Base-by-base conservation (phyloP, 2,888 invertebrate genomes). In the Ptychoptera contaminata region DNA sequence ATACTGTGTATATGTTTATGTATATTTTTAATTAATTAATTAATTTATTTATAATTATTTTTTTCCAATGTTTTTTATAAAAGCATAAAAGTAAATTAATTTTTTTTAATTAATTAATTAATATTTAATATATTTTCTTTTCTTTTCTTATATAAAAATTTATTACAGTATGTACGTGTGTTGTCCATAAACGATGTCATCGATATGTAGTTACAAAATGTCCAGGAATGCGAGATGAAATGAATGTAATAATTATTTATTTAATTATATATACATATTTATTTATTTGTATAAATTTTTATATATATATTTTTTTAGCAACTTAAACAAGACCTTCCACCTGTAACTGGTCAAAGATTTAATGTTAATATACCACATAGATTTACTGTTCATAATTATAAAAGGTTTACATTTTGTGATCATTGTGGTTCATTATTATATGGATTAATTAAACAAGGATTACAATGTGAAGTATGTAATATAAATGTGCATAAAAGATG, bases 401-500 rank as follows among this genome's bases (percentile, higher is more conserved):
- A 92, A 72, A 75, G 92, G 54, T 94, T 96, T 68, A 97, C 97
- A 30, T 98, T 98, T 73, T 98, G 98, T 73, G 97, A 98, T 72
- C 98, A 98, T 68, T 98, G 98, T 69, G 97, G 97, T 54, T 94
- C 94, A 49, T 74, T 97, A 63, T 77, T 97, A 49, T 97, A 96
- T 67, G 97, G 97, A 23, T 78, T 97, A 58, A 82, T 92, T 63
- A 85, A 82, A 67, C 97, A 97, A 71, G 97, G 97, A 44, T 73
- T 96, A 55, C 94, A 96, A 67, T 96, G 96, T 66, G 87, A 90
- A 74, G 93, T 83, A 52, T 98, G 98, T 66, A 85, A 81, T 54
- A 81, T 97, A 77, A 97, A 97, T 71, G 93, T 97, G 49, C 97
- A 98, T 73, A 97, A 97, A 68, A 78, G 97, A 46, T 98, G 98